A percentile compares a stretch with the other conserved stretches of the same genome.
Conservation (phyloP, 2,888 invertebrate genomes). For the Papilio protenor region DNA sequence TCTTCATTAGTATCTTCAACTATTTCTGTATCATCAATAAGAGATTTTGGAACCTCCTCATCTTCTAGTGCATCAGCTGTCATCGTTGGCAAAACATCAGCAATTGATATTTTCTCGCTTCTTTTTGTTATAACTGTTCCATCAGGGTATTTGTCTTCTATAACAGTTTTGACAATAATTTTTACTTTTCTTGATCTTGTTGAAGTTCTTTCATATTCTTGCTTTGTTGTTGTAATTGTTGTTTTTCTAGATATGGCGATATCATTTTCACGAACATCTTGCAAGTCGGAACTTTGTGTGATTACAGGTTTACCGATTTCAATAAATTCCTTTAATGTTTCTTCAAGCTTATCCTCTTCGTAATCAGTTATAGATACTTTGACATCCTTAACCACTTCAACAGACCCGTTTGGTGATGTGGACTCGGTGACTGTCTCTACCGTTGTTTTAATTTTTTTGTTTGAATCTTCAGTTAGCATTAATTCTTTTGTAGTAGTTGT, state of each 20-base stretch:
- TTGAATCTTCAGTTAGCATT: constrained; percentile 58
- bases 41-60: constrained; percentile 57
- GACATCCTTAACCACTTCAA: constrained; percentile 74
- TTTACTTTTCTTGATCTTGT: constrained; percentile 68
- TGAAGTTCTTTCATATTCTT: constrained; percentile 67
- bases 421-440: constrained; percentile 71
- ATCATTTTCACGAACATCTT: constrained; percentile 64
- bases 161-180: constrained; percentile 64
- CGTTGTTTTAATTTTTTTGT: constrained; percentile 72
- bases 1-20: constrained; percentile 75
- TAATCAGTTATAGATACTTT: constrained; percentile 74
- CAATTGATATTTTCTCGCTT: constrained; percentile 75
- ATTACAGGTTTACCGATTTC: constrained; percentile 64
- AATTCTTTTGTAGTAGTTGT: constrained; percentile 75
- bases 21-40: constrained; percentile 66
- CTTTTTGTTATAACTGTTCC: constrained; percentile 74
- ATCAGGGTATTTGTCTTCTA: constrained; percentile 75
- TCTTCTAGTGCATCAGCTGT: constrained; percentile 52
- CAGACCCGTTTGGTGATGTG: constrained; percentile 66
- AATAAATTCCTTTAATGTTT: constrained; percentile 65
- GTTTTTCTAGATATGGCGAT: constrained; percentile 67
- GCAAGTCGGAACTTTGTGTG: constrained; percentile 58
- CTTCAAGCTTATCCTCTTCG: constrained; percentile 63
- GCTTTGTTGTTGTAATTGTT: constrained; percentile 66
- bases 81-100: constrained; percentile 64